Evolutionary conservation across 2,113 vertebrate species (phyloP).

Genomic region (Phyllostomus hastatus): DNA sequence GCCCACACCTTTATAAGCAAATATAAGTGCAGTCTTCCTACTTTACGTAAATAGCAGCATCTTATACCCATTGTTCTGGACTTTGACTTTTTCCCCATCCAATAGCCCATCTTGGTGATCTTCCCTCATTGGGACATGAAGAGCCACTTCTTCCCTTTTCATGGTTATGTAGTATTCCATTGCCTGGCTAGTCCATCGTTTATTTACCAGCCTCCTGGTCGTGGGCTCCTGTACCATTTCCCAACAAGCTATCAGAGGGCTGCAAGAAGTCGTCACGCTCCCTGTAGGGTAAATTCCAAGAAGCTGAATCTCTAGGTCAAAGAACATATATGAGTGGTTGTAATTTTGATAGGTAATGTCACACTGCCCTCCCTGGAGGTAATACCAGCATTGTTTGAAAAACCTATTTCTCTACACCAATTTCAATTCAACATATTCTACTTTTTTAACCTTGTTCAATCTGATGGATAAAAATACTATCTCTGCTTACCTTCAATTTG

Average conservation of each 20-base stretch:
- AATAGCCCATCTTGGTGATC: not conserved
- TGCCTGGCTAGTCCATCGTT: not conserved
- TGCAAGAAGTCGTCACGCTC: not conserved
- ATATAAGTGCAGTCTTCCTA: not conserved
- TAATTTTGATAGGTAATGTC: not conserved
- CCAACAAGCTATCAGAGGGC: not conserved
- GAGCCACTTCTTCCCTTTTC: not conserved
- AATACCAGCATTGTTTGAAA: not conserved
- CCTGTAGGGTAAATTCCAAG: not conserved
- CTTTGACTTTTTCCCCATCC: not conserved
- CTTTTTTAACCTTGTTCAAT: not conserved
- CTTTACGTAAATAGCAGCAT: not conserved
- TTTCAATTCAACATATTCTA: not conserved
- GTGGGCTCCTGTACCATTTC: not conserved
- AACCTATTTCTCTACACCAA: not conserved
- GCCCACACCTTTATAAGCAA: not conserved
- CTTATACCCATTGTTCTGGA: not conserved
- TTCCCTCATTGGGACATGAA: not conserved
- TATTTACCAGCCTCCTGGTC: not conserved
- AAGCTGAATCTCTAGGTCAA: not conserved
- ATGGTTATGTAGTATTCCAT: not conserved
- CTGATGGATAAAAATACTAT: not conserved
- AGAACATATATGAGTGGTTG: not conserved
- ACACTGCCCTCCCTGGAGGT: not conserved
- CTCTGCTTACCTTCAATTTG: conserved; percentile 12